Evolutionary conservation across 2,113 vertebrate species (phyloP).

Genomic region (Apus apus): DNA sequence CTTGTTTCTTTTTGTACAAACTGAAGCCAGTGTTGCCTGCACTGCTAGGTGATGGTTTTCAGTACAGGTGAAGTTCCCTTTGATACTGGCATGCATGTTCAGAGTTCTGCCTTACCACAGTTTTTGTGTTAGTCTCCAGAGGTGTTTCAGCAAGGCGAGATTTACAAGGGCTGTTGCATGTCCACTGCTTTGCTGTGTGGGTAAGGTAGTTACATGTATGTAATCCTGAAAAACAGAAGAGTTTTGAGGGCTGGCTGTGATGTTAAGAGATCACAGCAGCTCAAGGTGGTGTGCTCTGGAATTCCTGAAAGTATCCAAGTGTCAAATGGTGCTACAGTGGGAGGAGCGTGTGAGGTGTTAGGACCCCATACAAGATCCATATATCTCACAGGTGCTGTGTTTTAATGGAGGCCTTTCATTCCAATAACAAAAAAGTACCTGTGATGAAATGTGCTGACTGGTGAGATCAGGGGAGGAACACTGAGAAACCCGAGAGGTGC

Average conservation of each 20-base stretch:
- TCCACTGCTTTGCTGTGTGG: not conserved
- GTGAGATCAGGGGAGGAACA: not conserved
- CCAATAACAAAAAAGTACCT: not conserved
- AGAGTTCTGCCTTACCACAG: accelerated
- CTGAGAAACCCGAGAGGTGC: accelerated
- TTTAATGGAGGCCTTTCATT: not conserved
- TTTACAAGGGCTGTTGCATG: accelerated
- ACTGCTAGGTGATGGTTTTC: not conserved
- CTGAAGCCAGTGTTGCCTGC: not conserved
- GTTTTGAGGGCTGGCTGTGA: not conserved
- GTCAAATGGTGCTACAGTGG: not conserved
- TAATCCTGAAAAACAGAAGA: not conserved
- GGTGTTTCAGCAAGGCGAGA: not conserved
- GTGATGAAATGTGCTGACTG: not conserved
- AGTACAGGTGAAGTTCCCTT: not conserved
- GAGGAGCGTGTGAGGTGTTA: accelerated
- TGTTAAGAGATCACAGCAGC: not conserved
- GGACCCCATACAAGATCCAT: accelerated
- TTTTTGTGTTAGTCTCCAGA: not conserved
- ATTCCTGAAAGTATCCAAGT: not conserved
- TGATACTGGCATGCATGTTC: accelerated
- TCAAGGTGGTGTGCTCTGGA: not conserved
- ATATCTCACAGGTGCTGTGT: not conserved
- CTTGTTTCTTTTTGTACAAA: not conserved
- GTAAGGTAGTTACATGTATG: not conserved